Percentiles rank a stretch among this genome's conserved stretches.
These are phyloP conservation scores for Drosophila pectinifera DNA, from an alignment of 1,140 invertebrate species.

Conservation along the genomic window DNA sequence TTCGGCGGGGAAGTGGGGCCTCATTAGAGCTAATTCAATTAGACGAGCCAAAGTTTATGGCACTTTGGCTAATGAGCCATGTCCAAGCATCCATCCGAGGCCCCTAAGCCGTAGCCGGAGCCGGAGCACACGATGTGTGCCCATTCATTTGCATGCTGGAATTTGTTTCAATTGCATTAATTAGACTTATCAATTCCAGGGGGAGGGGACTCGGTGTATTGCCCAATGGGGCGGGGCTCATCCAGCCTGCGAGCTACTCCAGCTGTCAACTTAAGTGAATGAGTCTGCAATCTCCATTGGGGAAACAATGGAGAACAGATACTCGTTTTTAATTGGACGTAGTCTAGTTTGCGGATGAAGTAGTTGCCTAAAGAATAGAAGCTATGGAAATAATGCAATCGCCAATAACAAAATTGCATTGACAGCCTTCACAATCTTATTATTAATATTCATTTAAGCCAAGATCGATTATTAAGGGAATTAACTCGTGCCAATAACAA, in stretches of 20 bases:
- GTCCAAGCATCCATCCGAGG: constrained; percentile 28
- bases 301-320: background rate
- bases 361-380: no score
- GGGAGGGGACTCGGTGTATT: constrained; percentile 1
- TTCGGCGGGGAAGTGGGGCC: constrained; percentile 9
- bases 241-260: constrained; percentile 3
- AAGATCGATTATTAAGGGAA: background rate
- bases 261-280: constrained; percentile 35
- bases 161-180: constrained; percentile 80
- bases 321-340: constrained; percentile 12
- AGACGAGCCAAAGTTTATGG: constrained; percentile 59
- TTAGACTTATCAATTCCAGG: constrained; percentile 48
- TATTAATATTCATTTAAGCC: no score
- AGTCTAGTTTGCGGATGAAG: background rate
- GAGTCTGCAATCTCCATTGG: constrained; percentile 5
- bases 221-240: constrained; percentile 8
- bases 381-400: background rate
- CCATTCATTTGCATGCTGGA: constrained; percentile 60
- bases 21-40: constrained; percentile 81
- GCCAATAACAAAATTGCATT: no score
- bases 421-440: no score
- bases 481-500: background rate
- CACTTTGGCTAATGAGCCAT: constrained; percentile 76
- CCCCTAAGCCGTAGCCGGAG: constrained; percentile 14
- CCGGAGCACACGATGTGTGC: constrained; percentile 20